A percentile compares a stretch with the other conserved stretches of the same genome.
Evolutionary conservation across 2,797 vertebrate genomes (phyloP).

Genomic region (Halcyon leucocephala): DNA sequence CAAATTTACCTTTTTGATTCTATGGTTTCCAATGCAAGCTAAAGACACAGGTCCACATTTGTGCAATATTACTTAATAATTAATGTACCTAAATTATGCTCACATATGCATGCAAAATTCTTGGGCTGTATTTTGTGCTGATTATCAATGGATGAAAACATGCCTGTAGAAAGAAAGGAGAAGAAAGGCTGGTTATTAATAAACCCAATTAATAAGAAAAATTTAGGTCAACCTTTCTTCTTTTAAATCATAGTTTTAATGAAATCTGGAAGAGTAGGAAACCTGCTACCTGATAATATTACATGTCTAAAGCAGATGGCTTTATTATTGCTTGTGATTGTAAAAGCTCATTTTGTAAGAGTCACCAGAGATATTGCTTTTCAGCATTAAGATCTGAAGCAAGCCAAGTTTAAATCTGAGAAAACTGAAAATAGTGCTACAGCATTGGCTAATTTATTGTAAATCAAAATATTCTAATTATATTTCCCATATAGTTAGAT

Average conservation of each 20-base stretch:
- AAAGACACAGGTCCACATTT: neutral
- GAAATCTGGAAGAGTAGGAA: neutral
- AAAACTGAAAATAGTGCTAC: slow-evolving; percentile 50
- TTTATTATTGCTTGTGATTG: neutral
- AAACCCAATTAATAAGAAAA: neutral
- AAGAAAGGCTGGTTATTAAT: fast-evolving
- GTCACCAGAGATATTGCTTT: neutral
- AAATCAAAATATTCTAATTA: slow-evolving; percentile 67
- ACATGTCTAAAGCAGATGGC: slow-evolving; percentile 14
- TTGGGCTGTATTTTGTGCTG: neutral
- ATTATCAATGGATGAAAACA: neutral
- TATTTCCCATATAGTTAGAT: slow-evolving; percentile 35
- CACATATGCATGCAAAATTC: neutral
- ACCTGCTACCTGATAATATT: neutral
- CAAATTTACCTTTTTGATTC: neutral
- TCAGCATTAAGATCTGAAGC: slow-evolving; percentile 61
- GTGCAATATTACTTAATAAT: neutral
- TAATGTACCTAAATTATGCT: neutral
- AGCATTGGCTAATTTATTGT: slow-evolving; percentile 2
- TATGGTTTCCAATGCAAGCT: neutral
- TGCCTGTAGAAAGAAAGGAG: neutral
- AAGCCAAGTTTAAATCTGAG: slow-evolving; percentile 36
- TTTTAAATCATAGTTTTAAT: neutral
- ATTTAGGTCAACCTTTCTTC: neutral
- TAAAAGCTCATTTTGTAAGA: slow-evolving; percentile 46